phyloP scores from a whole-genome alignment of 2,797 vertebrate genomes.

The Tenualosa thibaudeaui region DNA sequence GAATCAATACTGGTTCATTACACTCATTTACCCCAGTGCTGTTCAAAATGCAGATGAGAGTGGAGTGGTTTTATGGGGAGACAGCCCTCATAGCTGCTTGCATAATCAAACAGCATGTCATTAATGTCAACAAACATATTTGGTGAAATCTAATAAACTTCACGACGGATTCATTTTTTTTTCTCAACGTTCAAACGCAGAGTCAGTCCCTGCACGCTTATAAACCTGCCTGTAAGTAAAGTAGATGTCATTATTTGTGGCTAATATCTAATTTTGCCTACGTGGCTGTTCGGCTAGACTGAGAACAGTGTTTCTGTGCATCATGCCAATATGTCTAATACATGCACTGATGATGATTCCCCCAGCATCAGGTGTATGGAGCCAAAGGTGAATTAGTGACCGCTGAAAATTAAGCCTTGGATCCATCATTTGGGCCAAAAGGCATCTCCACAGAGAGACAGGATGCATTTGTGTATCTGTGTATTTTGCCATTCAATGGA shows the following conservation, averaged over 20 bases:
- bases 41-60: slow-evolving; percentile 8
- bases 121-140: slow-evolving; percentile 7
- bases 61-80: not conserved
- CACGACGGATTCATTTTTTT: not conserved
- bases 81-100: not conserved
- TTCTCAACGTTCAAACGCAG: not conserved
- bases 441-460: not conserved
- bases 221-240: not conserved
- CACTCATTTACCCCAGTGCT: slow-evolving; percentile 9
- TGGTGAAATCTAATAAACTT: slow-evolving; percentile 8
- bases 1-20: slow-evolving; percentile 15
- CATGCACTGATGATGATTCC: not conserved
- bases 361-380: not conserved
- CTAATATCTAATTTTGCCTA: not conserved
- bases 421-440: not conserved
- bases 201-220: not conserved
- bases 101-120: slow-evolving; percentile 9
- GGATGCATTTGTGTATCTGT: not conserved
- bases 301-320: not conserved
- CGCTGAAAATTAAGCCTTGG: not conserved
- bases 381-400: not conserved
- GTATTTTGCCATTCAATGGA: not conserved
- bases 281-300: not conserved
- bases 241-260: not conserved
- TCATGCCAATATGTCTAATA: slow-evolving; percentile 7